A percentile compares a stretch with the other conserved stretches of the same genome.
Evolutionary conservation across 2,113 vertebrate species (phyloP).

Genomic region (Thalassarche chlororhynchos): DNA sequence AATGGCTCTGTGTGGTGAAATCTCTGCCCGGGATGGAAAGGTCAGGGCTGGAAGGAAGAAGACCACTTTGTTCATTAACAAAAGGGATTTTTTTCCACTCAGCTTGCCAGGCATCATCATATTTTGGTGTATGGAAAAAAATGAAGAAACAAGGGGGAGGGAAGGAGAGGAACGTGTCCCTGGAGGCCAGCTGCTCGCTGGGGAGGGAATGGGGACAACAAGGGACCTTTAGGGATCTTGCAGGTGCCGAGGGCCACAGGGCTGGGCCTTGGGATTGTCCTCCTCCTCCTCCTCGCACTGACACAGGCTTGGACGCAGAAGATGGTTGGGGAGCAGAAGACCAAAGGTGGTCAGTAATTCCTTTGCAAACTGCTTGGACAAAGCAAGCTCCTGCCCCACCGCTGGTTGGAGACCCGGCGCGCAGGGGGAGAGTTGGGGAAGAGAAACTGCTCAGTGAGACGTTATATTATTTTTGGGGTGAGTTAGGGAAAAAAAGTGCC

Average conservation of each 20-base stretch:
- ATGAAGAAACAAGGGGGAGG: background rate
- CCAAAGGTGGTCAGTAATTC: background rate
- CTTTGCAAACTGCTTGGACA: background rate
- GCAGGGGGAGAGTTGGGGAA: accelerated
- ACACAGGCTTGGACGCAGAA: background rate
- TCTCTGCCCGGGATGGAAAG: background rate
- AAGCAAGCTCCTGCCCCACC: background rate
- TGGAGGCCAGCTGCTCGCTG: background rate
- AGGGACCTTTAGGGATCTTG: background rate
- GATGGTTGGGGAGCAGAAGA: background rate
- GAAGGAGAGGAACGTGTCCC: background rate
- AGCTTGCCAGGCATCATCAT: background rate
- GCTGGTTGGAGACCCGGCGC: background rate
- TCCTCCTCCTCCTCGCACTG: accelerated
- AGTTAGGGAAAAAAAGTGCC: background rate
- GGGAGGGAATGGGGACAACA: background rate
- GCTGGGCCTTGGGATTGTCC: background rate
- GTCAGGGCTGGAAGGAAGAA: background rate
- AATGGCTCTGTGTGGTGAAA: background rate
- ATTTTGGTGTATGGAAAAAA: background rate
- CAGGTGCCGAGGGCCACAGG: background rate
- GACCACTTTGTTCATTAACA: background rate
- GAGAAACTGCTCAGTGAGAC: background rate
- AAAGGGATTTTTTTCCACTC: constrained; percentile 1
- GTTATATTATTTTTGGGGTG: background rate